Conservation (phyloP, 2,888 invertebrate genomes). For the Pedicia rivosa region DNA sequence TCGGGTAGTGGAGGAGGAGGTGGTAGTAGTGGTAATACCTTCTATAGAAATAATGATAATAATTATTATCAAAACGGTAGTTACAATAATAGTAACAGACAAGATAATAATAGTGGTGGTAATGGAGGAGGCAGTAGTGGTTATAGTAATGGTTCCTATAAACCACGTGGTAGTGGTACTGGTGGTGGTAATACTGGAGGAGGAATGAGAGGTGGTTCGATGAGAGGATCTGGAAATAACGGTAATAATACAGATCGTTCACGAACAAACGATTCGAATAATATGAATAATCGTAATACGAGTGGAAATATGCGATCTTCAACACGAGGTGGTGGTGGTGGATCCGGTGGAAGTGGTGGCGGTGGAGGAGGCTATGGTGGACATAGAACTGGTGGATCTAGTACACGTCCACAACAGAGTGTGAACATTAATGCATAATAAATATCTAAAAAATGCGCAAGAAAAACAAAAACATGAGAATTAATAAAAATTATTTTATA, state of each 20-base stretch:
- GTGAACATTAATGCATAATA: no score
- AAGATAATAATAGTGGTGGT: constrained; percentile 13
- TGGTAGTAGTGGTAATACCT: constrained; percentile 13
- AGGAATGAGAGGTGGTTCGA: constrained; percentile 10
- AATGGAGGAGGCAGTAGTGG: constrained; percentile 17
- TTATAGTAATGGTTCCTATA: constrained; percentile 16
- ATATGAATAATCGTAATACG: constrained; percentile 1
- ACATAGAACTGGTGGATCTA: constrained; percentile 8
- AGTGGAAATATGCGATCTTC: not conserved
- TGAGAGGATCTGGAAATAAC: no score
- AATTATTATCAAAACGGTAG: constrained; percentile 13
- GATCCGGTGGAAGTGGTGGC: constrained; percentile 18
- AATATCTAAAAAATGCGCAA: no score
- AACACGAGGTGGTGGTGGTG: constrained; percentile 4
- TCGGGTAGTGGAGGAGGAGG: constrained; percentile 17
- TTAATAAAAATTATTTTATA: no score
- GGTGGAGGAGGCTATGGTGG: constrained; percentile 18
- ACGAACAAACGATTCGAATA: not conserved
- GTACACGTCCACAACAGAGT: not conserved
- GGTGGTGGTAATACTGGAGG: constrained; percentile 11
- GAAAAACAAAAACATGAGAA: no score
- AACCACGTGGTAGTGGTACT: constrained; percentile 9
- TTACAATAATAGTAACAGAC: constrained; percentile 14
- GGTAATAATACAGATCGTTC: no score
- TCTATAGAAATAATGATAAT: constrained; percentile 8